These are phyloP conservation scores for Peromyscus maniculatus DNA, from an alignment of 2,113 vertebrate genomes.

Conservation along the genomic window DNA sequence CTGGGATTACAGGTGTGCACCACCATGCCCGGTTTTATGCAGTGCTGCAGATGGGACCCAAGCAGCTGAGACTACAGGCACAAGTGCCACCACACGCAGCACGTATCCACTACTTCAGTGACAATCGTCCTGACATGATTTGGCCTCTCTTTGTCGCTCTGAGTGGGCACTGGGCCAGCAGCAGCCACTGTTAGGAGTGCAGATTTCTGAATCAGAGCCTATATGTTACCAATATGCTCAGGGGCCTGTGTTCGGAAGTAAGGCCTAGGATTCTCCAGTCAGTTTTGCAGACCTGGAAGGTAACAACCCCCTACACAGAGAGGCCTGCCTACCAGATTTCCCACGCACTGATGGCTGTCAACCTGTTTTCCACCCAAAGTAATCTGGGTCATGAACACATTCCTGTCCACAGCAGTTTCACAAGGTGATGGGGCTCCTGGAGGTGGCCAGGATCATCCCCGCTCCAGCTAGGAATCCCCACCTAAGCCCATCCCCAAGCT, in stretches of 20 bases:
- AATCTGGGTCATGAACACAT: neutral
- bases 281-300: neutral
- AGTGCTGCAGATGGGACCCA: neutral
- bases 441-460: neutral
- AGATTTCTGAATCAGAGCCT: neutral
- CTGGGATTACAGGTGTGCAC: neutral
- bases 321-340: neutral
- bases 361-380: neutral
- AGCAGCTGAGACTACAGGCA: neutral
- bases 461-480: neutral
- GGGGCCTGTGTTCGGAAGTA: neutral
- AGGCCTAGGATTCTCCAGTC: neutral
- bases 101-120: neutral
- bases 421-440: neutral
- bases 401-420: neutral
- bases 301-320: neutral
- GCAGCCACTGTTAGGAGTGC: neutral
- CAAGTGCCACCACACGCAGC: neutral
- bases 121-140: neutral
- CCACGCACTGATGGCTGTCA: neutral
- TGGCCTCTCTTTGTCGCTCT: neutral
- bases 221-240: neutral
- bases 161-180: neutral
- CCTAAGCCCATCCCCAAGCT: neutral
- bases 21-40: neutral